Conservation (phyloP, 1,140 invertebrate genomes). For the Temnothorax curvispinosus region DNA sequence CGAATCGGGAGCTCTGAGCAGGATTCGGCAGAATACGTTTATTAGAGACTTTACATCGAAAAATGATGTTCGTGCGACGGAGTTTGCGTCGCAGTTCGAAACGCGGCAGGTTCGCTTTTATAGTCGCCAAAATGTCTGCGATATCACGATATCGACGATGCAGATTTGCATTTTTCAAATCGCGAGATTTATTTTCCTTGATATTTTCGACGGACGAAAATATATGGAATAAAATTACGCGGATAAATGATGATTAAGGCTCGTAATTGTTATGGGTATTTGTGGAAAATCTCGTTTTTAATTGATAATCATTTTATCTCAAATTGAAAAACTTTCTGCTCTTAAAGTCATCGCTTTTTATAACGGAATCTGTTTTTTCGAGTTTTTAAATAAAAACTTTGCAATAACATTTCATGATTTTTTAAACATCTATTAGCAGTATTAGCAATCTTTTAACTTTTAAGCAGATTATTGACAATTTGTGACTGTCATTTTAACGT, state of each 20-base stretch:
- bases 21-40: background rate
- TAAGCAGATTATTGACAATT: background rate
- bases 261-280: background rate
- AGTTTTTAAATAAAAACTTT: conserved; percentile 11
- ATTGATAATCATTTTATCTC: conserved; percentile 15
- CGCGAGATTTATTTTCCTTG: background rate
- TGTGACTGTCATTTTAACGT: background rate
- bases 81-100: background rate
- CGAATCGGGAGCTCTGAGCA: background rate
- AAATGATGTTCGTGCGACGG: background rate
- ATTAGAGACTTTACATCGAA: background rate
- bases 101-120: background rate
- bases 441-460: background rate
- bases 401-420: conserved; percentile 6
- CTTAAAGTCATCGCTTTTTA: background rate
- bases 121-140: background rate
- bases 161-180: background rate
- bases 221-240: background rate
- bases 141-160: background rate
- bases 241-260: background rate
- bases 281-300: background rate
- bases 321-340: background rate
- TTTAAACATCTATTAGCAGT: background rate
- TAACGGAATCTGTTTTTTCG: background rate
- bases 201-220: conserved; percentile 2